These are phyloP conservation scores for Eidolon dupreanum DNA, from an alignment of 2,797 vertebrate species.

Conservation along the genomic window DNA sequence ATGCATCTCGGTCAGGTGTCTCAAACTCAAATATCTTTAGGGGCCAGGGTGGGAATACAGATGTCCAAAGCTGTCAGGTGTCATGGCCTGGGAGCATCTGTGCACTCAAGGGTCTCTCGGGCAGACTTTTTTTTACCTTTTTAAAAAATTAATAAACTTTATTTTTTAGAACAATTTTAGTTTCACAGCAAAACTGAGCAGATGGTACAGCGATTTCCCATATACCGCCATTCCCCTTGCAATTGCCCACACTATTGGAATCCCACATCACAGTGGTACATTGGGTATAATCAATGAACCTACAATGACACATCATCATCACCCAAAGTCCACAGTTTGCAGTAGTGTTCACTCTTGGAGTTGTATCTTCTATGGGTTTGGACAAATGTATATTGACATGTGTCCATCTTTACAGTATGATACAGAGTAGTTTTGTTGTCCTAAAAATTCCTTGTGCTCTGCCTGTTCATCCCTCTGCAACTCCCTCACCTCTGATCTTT, in stretches of 20 bases:
- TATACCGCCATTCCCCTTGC: fast-evolving
- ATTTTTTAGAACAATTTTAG: neutral
- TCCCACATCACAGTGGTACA: neutral
- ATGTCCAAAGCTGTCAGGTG: neutral
- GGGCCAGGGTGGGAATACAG: neutral
- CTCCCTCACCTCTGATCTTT: neutral
- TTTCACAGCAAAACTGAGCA: neutral
- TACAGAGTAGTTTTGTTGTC: neutral
- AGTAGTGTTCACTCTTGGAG: neutral
- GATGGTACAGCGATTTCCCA: neutral
- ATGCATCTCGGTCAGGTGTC: neutral
- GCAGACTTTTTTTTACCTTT: neutral
- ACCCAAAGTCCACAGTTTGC: neutral
- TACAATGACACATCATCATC: neutral
- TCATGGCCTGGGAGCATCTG: neutral
- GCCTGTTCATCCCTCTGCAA: neutral
- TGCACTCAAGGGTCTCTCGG: neutral
- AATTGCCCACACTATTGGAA: too few species aligned
- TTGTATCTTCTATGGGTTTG: neutral
- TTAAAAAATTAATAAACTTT: neutral
- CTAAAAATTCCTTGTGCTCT: neutral
- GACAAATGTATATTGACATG: neutral
- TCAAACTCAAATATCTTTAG: neutral
- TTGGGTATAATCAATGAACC: neutral
- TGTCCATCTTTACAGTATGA: neutral